A percentile compares a stretch with the other conserved stretches of the same genome.
Evolutionary conservation across 2,113 vertebrate species (phyloP).

Genomic region (Etia nguti): DNA sequence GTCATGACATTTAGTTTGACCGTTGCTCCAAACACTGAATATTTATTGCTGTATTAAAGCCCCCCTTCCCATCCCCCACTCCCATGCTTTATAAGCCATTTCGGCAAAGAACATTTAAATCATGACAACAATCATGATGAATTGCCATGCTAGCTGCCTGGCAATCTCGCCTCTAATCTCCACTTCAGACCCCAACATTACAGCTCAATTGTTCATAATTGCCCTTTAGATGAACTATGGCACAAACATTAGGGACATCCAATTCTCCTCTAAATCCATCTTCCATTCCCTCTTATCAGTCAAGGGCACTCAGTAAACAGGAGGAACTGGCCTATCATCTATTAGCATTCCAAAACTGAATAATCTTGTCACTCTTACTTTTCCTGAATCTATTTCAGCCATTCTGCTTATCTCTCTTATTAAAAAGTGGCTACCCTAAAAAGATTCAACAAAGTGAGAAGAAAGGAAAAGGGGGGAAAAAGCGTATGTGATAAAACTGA

Average conservation of each 20-base stretch:
- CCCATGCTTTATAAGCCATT: constrained; percentile 16
- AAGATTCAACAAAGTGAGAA: neutral
- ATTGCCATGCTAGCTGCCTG: constrained; percentile 32
- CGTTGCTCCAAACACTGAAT: constrained; percentile 55
- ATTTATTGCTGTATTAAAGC: constrained; percentile 65
- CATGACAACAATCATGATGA: constrained; percentile 59
- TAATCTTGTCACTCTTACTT: constrained; percentile 16
- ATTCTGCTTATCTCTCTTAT: constrained; percentile 24
- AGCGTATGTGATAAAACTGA: neutral
- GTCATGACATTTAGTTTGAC: constrained; percentile 63
- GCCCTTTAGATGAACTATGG: constrained; percentile 55
- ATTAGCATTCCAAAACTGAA: constrained; percentile 44
- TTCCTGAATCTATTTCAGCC: neutral
- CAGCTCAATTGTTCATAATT: constrained; percentile 65
- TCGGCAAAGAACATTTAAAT: constrained; percentile 45
- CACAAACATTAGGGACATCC: constrained; percentile 51
- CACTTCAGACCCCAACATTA: constrained; percentile 46
- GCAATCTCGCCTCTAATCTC: constrained; percentile 64
- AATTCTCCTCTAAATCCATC: constrained; percentile 53
- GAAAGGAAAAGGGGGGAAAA: neutral
- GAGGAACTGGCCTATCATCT: constrained; percentile 35
- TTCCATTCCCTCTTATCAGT: constrained; percentile 40
- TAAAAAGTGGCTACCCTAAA: neutral
- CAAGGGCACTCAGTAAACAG: constrained; percentile 35
- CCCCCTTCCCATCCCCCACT: neutral